Base-by-base conservation (phyloP, 2,113 vertebrate species). In the Triplophysa siluroides region DNA sequence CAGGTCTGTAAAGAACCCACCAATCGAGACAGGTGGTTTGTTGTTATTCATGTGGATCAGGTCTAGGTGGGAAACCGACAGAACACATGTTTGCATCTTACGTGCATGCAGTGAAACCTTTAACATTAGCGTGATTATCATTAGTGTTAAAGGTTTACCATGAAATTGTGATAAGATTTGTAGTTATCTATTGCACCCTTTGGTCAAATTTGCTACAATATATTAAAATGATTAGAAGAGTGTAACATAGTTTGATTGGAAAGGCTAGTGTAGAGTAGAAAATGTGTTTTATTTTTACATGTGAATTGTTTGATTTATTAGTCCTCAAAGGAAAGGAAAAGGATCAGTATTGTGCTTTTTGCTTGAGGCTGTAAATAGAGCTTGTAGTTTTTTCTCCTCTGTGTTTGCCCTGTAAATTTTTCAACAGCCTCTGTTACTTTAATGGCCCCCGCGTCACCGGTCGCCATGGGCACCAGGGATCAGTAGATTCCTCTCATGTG, bases 401-500 rank as follows among this genome's bases (percentile, higher is more conserved):
- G 61, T 75, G 58, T 33, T 23, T 58, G 14, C 29, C 1, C 85
- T 87, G 83, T 89, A 79, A 88, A 92, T 91, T 88, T 90, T 90
- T 91, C 81, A 91, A 73, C 71, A 85, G 87, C 78, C 73, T 50
- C 75, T 85, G 80, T 87, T 84, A 65, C 79, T 82, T 83, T 85
- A 85, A 89, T 85, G 72, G 64, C 64, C 66, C 67, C 68, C 80
- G 77, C 62, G 78, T 87, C 83, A 76, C 56, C 63, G 26, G 87
- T 89, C 83, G 12, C 82, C 65, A 78, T 88, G 84, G 81, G 71
- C 11, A 64, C 83, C 80, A 50, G 73, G 72, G 29, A 50, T 16
- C 75, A 61, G 26, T 65, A 24, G 47, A 72, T 78, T 62, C 83
- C 47, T 56, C 12, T 26, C 43, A 19, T 58, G 52, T 61, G 50